Base-by-base conservation (phyloP, 2,797 vertebrate genomes). In the Dicrostonyx torquatus region DNA sequence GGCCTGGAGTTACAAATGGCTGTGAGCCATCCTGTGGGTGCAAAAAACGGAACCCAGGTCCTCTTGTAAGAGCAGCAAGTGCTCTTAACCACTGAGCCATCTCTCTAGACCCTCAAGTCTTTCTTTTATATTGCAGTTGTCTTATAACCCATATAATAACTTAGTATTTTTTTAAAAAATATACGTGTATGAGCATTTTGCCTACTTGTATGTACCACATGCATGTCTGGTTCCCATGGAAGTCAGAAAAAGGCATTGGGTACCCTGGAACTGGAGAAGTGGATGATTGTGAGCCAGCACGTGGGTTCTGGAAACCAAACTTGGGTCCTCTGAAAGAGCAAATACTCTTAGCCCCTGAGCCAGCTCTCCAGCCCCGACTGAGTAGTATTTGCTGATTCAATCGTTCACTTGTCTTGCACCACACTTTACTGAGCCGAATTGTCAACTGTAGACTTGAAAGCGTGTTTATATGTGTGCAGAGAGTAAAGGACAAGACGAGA, bases 341-440 rank as follows among this genome's bases (percentile, higher is more conserved):
- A 72, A 24, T 40, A 24, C 70, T 40, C 70, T 43, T 73, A 43
- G 43, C 37, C 20, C 11, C 70, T 24, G 70, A 73, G 70, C 70
- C 29, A 5, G 1, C 24, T 77, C 45, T 50, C 29, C 73, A 48
- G 43, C 73, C 73, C 43, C 14, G 45, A 31, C 7, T 88, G 55
- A 6, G 20, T 58, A 78, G 87, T 58, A 60, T 20, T 77, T 91
- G 62, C 34, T 31, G 22, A 53, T 70, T n/a, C 10, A 43, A 31
- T 75, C 83, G 17, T 78, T 92, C 40, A 91, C 22, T 92, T 76
- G 22, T 40, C 62, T 43, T 89, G 50, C 86, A 53, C 68, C 18
- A 82, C 43, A 87, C 43, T 60, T 48, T 90, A 53, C n/a, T 78
- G 75, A 86, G 53, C 34, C 70, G 66, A 83, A 75, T 73, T 93